Base-by-base conservation (phyloP, 2,888 invertebrate genomes). In the Ptilodon capucinus region DNA sequence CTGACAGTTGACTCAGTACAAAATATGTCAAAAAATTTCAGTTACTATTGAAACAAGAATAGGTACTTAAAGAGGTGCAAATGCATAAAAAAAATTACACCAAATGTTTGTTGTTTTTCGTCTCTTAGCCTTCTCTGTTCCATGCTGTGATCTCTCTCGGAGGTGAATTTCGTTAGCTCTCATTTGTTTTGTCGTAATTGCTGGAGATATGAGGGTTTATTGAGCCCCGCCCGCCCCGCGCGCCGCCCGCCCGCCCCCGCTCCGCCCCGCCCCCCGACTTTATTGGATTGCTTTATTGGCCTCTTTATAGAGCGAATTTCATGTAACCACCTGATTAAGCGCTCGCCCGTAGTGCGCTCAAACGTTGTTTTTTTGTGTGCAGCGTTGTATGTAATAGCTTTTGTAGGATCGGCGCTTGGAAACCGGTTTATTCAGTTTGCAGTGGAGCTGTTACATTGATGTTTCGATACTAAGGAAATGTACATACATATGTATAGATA, bases 171-270 rank as follows among this genome's bases (percentile, higher is more conserved):
- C 85, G 87, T 88, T 88, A 88, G 79, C 80, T 83, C 85, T 84
- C 86, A 88, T 88, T 88, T 88, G 87, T 88, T 87, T 86, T 81
- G 84, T 62, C 76, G 86, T 88, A 87, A 88, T 87, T 86, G 86
- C 84, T 80, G 76, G 81, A 85, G 86, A 86, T 86, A 86, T 84
- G 83, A 80, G 84, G 73, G 79, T 76, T 76, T 75, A 77, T 79
- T 76, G 76, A 71, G 62, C 61, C 64, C 63, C 64, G 68, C 67
- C 48, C 53, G 47, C 47, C 54, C 60, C 48, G 41, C 44, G 16
- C 43, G 50, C 50, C 32, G 48, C 55, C 48, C 57, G 18, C 49
- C 48, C 51, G 53, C 52, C 52, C 64, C 54, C 60, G 21, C 52
- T 53, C 50, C 64, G 60, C 56, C 48, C 57, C 60, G 69, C 66